Evolutionary conservation across 1,140 invertebrate genomes (phyloP), one percentile per base, ranked within the genome.

Genomic region (Drosophila sucinea): DNA sequence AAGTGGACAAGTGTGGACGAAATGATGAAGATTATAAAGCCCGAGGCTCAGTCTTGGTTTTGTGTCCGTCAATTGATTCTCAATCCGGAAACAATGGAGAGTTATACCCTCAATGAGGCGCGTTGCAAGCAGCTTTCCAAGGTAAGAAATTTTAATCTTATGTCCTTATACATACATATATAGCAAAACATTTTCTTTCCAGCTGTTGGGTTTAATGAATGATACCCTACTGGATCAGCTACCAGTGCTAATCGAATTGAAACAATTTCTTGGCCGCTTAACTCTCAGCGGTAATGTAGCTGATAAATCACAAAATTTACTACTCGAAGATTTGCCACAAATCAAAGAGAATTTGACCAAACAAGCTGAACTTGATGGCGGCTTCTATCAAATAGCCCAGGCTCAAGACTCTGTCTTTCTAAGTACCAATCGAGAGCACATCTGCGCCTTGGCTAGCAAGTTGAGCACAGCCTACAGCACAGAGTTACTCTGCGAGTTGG

Each of bases 21-120:
- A 44, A 64, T 81, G 5, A 84, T 92, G 5, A 94, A 95, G 83
- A 78, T 96, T 40, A 93, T 93, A 33, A 95, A 95, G 85, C 92
- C 93, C 7, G 96, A 96, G 91, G 95, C 94, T 2, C 95, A 96
- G 91, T 93, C 95, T 30, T 96, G 96, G 96, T 93, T 97, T 70
- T 95, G 94, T 65, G 90, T 97, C 10, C 92, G 94, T 23, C 95
- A 95, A 81, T 79, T 96, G 38, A 81, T 96, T 1, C 89, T 96
- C 1, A 95, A 95, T 90, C 93, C 94, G 4, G 93, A 94, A 29
- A 93, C 94, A 55, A 82, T 92, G 29, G 92, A 94, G n/a, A 93
- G 95, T 74, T 97, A 97, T 85, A 93, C 95, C 23, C 93, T 97
- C 1, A 96, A 95, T 23, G 94, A 96, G 58, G 93, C 94, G 44